Evolutionary conservation across 2,888 invertebrate species (phyloP).

Genomic region (Psylliodes chrysocephalus): DNA sequence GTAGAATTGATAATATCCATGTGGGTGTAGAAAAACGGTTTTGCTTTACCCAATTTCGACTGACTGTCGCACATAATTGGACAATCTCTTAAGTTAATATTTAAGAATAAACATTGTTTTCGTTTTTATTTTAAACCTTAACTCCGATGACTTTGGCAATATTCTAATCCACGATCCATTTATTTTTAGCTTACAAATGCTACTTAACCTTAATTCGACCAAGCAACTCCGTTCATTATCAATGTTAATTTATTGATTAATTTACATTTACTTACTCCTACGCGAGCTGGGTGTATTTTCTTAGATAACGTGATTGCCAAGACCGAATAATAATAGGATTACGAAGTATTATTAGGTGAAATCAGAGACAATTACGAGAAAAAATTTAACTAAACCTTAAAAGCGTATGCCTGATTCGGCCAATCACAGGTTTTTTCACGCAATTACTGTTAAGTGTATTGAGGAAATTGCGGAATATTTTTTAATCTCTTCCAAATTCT

Average conservation of each 20-base stretch:
- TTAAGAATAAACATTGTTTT: too few species aligned
- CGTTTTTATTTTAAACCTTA: too few species aligned
- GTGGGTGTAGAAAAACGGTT: too few species aligned
- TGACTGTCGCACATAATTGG: too few species aligned
- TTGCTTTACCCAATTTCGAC: too few species aligned
- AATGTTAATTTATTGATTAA: conserved; percentile 24
- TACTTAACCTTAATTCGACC: conserved; percentile 27
- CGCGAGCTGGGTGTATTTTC: background rate
- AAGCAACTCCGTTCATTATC: conserved; percentile 23
- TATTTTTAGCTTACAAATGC: conserved; percentile 21
- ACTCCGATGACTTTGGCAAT: conserved; percentile 4
- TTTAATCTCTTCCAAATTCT: too few species aligned
- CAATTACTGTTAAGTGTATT: too few species aligned
- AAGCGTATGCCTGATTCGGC: too few species aligned
- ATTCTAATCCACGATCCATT: conserved; percentile 1
- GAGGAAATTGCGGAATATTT: too few species aligned
- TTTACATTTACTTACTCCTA: conserved; percentile 22
- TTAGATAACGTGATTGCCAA: conserved; percentile 2
- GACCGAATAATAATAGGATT: background rate
- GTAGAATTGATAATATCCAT: too few species aligned
- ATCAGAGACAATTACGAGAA: background rate
- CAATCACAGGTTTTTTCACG: too few species aligned
- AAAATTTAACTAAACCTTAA: background rate
- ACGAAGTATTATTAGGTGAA: background rate
- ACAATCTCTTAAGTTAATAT: too few species aligned